A percentile compares a stretch with the other conserved stretches of the same genome.
phyloP scores from a whole-genome alignment of 1,140 invertebrate genomes.

The Drosophila ananassae region DNA sequence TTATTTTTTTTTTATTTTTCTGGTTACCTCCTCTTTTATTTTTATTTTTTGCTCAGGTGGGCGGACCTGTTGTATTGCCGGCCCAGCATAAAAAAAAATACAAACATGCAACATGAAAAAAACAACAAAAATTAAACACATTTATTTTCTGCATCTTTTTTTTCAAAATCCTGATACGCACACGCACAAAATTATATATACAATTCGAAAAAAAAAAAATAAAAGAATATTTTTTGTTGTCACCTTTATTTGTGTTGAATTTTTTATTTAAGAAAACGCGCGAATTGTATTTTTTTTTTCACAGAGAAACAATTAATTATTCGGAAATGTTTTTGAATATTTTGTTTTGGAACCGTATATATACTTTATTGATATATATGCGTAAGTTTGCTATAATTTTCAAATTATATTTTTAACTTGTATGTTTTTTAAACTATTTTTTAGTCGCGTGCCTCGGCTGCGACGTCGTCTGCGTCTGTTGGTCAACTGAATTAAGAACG shows the following conservation, averaged over 20 bases:
- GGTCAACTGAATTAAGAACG: conserved; percentile 84
- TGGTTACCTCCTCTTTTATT: conserved; percentile 25
- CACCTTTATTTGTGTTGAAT: conserved; percentile 47
- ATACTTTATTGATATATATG: conserved; percentile 5
- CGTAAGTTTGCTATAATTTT: conserved; percentile 37
- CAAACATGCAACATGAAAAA: conserved; percentile 26
- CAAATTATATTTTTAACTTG: conserved; percentile 27
- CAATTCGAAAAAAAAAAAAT: conserved; percentile 14
- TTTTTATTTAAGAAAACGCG: conserved; percentile 41
- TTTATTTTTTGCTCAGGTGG: conserved; percentile 47
- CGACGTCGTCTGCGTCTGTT: conserved; percentile 78
- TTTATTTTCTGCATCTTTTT: conserved; percentile 21
- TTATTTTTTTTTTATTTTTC: conserved; percentile 10
- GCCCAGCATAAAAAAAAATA: conserved; percentile 34
- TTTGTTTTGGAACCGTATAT: background rate
- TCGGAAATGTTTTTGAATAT: no score
- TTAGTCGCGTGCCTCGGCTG: conserved; percentile 75
- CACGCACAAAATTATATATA: conserved; percentile 41
- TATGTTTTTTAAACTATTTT: conserved; percentile 29
- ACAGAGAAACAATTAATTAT: conserved; percentile 4
- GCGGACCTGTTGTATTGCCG: conserved; percentile 63
- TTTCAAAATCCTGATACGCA: conserved; percentile 52
- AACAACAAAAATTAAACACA: conserved; percentile 28
- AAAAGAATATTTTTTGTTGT: conserved; percentile 40
- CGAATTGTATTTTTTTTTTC: conserved; percentile 8